phyloP scores from a whole-genome alignment of 2,797 vertebrate species.

The Babyrousa celebensis region DNA sequence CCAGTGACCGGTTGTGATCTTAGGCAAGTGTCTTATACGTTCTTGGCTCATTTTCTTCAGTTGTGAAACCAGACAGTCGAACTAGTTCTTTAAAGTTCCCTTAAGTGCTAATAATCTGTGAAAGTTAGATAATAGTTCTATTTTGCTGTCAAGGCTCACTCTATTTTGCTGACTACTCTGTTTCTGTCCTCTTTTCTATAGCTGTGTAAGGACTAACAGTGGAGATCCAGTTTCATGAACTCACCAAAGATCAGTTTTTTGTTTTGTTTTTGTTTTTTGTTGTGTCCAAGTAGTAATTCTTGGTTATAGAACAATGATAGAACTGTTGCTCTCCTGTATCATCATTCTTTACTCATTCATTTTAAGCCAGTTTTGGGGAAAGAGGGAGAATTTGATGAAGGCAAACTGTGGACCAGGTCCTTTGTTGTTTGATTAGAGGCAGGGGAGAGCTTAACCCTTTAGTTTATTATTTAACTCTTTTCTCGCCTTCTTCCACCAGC shows the following conservation, averaged over 20 bases:
- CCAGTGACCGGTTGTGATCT: conserved; percentile 8
- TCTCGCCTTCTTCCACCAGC: background rate
- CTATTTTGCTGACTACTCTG: background rate
- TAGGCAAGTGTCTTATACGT: conserved; percentile 58
- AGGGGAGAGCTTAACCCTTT: background rate
- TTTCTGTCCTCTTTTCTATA: conserved; percentile 32
- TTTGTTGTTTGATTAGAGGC: background rate
- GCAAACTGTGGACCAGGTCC: conserved; percentile 40
- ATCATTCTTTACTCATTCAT: conserved; percentile 40
- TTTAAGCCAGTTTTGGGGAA: conserved; percentile 33
- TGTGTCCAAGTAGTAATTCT: background rate
- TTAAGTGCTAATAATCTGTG: background rate
- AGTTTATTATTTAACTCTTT: conserved; percentile 15
- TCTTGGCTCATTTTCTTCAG: conserved; percentile 52
- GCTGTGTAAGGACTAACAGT: background rate
- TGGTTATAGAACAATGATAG: background rate
- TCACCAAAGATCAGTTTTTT: background rate
- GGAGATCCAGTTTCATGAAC: conserved; percentile 40
- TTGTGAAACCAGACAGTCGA: conserved; percentile 60
- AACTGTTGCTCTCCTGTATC: background rate
- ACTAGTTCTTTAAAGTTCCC: background rate
- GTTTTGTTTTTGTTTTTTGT: background rate
- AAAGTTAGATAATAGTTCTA: conserved; percentile 2
- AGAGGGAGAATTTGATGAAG: conserved; percentile 41
- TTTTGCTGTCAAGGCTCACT: background rate